Evolutionary conservation across 2,888 invertebrate genomes (phyloP), one percentile per base, ranked within the genome.

Genomic region (Ochropleura plecta): DNA sequence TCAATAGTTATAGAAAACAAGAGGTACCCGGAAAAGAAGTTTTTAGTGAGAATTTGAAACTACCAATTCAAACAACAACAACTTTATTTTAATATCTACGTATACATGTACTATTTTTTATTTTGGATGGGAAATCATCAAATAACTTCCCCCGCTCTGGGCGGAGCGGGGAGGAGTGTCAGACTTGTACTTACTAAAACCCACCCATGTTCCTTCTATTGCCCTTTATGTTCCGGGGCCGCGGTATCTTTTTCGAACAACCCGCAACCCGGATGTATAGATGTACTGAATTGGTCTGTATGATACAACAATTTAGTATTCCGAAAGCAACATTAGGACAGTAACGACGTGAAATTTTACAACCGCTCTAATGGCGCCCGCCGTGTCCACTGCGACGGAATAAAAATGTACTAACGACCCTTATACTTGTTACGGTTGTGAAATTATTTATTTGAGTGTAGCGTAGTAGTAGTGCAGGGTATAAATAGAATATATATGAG

Each of bases 391-490:
- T 51, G 62, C 55, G 44, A 49, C 70, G 16, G 16, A 46, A 20
- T 49, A 55, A 49, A 55, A 77, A 63, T 20, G 44, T 63, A 20
- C 68, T 57, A 42, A 68, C 46, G 18, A 57, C 14, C 44, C n/a
- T 44, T 4, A 44, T 62, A 44, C n/a, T 42, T 60, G n/a, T 42
- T 42, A 12, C 16, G 30, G 44, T 62, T 46, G 40, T 60, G 20
- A 40, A 48, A 48, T 48, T 48, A 76, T 68, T 76, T 48, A 68
- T 74, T 49, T 53, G 44, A 44, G 49, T 5, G 20, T 63, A n/a
- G n/a, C 16, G n/a, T n/a, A n/a, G n/a, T n/a, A n/a, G n/a, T n/a
- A n/a, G n/a, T n/a, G n/a, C n/a, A n/a, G n/a, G 8, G n/a, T 12
- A 18, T 53, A 53, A 20, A 30, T 20, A 20, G 3, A 9, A 8